phyloP scores from a whole-genome alignment of 92 coral and sea anemone species.

The Montipora capitata region DNA sequence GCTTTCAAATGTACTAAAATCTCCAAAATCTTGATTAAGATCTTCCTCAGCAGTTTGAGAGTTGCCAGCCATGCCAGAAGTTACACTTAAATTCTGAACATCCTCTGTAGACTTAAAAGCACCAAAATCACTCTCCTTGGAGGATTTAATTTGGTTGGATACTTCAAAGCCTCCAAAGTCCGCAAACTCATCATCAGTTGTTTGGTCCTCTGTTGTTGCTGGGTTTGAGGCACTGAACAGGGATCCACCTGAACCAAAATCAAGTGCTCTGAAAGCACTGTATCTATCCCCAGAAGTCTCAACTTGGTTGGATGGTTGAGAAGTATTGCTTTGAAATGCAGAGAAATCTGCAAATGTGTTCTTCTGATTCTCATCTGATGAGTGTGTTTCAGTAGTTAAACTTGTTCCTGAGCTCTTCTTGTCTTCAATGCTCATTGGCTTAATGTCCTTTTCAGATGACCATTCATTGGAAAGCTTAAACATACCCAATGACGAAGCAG shows the following conservation, averaged over 20 bases:
- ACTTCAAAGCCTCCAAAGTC: constrained; percentile 81
- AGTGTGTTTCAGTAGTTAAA: background rate
- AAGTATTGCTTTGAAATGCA: background rate
- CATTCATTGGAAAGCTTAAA: constrained; percentile 48
- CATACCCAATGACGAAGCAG: constrained; percentile 59
- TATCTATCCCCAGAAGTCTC: constrained; percentile 66
- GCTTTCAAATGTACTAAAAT: constrained; percentile 26
- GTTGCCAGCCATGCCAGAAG: constrained; percentile 8
- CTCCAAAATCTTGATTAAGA: constrained; percentile 40
- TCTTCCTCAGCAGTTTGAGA: background rate
- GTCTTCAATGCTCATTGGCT: background rate
- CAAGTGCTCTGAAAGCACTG: constrained; percentile 72
- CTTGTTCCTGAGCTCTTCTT: background rate
- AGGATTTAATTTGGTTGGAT: constrained; percentile 19
- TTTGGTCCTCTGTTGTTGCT: background rate
- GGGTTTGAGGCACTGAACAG: constrained; percentile 41
- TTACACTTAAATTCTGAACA: background rate
- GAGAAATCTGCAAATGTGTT: constrained; percentile 25
- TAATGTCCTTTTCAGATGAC: background rate
- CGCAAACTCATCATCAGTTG: constrained; percentile 75
- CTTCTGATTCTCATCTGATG: background rate
- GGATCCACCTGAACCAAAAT: constrained; percentile 31
- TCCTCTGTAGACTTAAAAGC: constrained; percentile 34
- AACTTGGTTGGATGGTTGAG: background rate
- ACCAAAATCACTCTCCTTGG: constrained; percentile 15